Evolutionary conservation across 1,140 invertebrate species (phyloP), one percentile per base, ranked within the genome.

Genomic region (Drosophila pectinifera): DNA sequence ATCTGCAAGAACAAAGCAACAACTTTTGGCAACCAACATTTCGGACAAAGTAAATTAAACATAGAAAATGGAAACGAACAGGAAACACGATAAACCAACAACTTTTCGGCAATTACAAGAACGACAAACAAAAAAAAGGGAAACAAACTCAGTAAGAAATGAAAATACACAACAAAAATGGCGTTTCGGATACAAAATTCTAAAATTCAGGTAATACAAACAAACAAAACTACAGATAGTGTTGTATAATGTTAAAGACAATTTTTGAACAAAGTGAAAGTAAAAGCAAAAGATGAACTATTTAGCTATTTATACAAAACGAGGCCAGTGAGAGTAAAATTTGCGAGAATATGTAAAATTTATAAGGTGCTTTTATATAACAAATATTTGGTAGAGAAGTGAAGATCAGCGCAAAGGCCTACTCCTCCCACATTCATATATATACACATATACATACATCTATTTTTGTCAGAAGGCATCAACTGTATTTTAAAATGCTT

Each of bases 151-250:
- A 81, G 56, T 74, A 42, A 78, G 61, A 61, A 48, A 69, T 13
- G 11, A 51, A 51, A 77, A 75, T 45, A 72, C 26, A 74, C 73
- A 88, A 63, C 74, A 73, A 82, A 88, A 88, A 90, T 57, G 73
- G 86, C 81, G 86, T 92, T 92, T 92, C 91, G 91, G 91, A 92
- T 88, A 83, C 91, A 92, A 92, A 92, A 92, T 92, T 92, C 91
- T 92, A 92, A 92, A 92, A 92, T 91, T 92, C 91, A 92, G 91
- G 91, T 92, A 91, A 75, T 84, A 80, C 70, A 75, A 86, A 63
- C 13, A 68, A 65, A 69, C 28, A 68, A 68, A 70, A 70, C 56
- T 70, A 89, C 81, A 91, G 74, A 75, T 89, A 89, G 84, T 78
- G 84, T 89, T 89, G 85, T 89, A 85, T 90, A 89, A 89, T 89